Percentiles rank a stretch among this genome's conserved stretches.
Evolutionary conservation across 1,140 invertebrate species (phyloP).

Genomic region (Catajapyx aquilonaris): DNA sequence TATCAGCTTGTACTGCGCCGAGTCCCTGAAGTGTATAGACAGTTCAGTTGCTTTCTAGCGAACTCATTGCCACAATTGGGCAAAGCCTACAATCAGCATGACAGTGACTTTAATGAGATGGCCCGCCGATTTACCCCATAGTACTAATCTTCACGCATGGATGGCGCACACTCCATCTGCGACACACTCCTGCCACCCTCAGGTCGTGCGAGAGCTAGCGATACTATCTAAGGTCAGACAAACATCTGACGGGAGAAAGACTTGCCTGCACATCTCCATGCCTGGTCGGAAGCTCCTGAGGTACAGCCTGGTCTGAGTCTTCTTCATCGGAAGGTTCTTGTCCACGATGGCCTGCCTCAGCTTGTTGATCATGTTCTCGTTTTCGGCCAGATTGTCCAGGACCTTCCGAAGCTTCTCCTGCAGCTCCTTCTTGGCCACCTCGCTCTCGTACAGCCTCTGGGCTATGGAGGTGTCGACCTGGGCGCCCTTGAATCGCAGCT

Average conservation of each 20-base stretch:
- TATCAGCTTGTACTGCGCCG: constrained; percentile 6
- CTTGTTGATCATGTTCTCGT: not conserved
- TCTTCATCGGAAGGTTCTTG: not conserved
- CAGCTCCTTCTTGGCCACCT: not conserved
- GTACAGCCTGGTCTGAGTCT: not conserved
- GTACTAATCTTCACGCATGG: too few species aligned
- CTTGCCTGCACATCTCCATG: not conserved
- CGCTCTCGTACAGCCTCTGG: not conserved
- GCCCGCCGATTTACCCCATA: too few species aligned
- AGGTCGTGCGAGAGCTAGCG: too few species aligned
- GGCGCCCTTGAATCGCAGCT: not conserved
- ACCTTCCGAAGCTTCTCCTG: not conserved
- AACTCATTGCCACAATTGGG: too few species aligned
- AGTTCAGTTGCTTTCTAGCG: too few species aligned
- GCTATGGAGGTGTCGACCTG: not conserved
- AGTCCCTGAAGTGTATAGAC: too few species aligned
- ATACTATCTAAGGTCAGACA: too few species aligned
- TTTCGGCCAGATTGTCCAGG: not conserved
- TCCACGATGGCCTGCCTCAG: not conserved
- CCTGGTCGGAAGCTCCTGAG: not conserved
- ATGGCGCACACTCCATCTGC: too few species aligned
- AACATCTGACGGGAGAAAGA: too few species aligned
- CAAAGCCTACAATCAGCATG: too few species aligned
- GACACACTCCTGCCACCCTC: too few species aligned
- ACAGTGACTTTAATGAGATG: too few species aligned